phyloP scores from a whole-genome alignment of 2,797 vertebrate genomes.

The Ptychadena robeensis region DNA sequence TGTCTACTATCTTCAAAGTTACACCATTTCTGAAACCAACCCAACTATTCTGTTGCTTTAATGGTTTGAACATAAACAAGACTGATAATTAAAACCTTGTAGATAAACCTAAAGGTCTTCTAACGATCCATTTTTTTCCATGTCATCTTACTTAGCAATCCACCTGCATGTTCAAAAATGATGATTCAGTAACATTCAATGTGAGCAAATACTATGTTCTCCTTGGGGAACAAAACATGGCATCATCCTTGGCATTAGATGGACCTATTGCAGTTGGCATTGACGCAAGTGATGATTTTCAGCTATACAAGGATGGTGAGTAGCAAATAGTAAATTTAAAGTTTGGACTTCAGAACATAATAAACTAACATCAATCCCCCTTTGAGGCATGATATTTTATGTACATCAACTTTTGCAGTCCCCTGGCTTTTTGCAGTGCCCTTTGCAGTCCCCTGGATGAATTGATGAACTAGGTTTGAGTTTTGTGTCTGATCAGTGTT shows the following conservation, averaged over 20 bases:
- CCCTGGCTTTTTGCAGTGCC: too few relatives aligned
- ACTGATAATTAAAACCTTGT: too few relatives aligned
- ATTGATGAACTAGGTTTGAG: too few relatives aligned
- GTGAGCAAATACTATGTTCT: constrained; percentile 41
- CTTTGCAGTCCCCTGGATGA: too few relatives aligned
- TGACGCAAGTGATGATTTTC: background rate
- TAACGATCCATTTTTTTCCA: background rate
- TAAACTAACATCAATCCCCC: too few relatives aligned
- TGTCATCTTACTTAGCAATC: background rate
- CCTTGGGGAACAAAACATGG: constrained; percentile 37
- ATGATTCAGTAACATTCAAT: constrained; percentile 28
- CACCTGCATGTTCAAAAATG: background rate
- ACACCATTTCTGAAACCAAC: too few relatives aligned
- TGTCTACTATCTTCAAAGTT: too few relatives aligned
- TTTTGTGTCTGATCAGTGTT: too few relatives aligned
- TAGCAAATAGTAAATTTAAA: background rate
- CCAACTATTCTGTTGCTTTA: too few relatives aligned
- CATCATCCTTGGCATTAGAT: constrained; percentile 15
- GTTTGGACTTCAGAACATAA: background rate
- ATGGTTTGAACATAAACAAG: too few relatives aligned
- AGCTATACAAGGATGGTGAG: background rate
- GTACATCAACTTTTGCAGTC: too few relatives aligned
- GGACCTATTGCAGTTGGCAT: constrained; percentile 43
- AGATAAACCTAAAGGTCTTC: background rate
- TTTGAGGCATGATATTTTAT: too few relatives aligned